These are phyloP conservation scores for Molossus alvarezi DNA, from an alignment of 2,797 vertebrate species.

Conservation along the genomic window DNA sequence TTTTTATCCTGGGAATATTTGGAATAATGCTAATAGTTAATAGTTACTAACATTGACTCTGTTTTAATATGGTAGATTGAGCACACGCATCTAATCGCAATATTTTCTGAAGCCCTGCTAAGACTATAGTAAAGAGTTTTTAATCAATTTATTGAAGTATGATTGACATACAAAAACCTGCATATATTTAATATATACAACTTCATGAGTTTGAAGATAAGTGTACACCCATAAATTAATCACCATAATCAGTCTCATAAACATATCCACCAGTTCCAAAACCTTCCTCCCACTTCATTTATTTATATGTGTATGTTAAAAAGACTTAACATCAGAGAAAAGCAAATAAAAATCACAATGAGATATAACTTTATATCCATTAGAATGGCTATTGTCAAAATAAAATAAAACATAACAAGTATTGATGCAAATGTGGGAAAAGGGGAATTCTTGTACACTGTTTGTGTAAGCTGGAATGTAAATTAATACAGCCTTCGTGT, in stretches of 20 bases:
- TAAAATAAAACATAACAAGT: slow-evolving; percentile 22
- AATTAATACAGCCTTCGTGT: not conserved
- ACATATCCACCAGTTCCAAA: not conserved
- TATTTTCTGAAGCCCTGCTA: not conserved
- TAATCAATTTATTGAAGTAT: not conserved
- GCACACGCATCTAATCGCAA: not conserved
- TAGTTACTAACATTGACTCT: not conserved
- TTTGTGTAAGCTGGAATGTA: not conserved
- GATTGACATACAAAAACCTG: not conserved
- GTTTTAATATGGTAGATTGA: not conserved
- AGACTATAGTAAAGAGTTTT: not conserved
- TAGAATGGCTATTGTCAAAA: slow-evolving; percentile 4
- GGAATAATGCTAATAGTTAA: slow-evolving; percentile 4
- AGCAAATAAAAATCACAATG: not conserved
- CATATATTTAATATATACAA: not conserved
- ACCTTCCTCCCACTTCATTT: not conserved
- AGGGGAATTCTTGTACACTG: not conserved
- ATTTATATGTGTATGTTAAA: not conserved
- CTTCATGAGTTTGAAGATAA: not conserved
- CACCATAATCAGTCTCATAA: not conserved
- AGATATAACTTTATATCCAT: not conserved
- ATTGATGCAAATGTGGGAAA: not conserved
- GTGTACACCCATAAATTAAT: not conserved
- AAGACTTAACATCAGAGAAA: not conserved
- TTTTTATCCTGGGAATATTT: slow-evolving; percentile 32